Conservation (phyloP, 2,113 vertebrate genomes). For the Lepus europaeus region DNA sequence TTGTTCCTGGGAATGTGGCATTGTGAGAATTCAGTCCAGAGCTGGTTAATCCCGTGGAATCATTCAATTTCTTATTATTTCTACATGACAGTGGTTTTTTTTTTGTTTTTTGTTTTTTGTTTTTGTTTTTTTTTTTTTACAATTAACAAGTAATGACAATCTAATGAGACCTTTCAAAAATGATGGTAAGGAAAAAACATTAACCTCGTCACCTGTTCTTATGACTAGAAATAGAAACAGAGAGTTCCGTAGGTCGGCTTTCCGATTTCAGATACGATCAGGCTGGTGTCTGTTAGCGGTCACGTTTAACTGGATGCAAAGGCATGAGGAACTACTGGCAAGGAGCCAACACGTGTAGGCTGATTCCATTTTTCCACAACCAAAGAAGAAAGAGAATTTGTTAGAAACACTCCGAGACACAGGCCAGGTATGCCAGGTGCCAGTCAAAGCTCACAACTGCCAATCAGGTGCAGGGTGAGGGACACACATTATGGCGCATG, state of each 20-base stretch:
- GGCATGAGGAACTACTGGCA: background rate
- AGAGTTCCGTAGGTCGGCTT: background rate
- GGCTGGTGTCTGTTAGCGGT: background rate
- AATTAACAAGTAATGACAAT: slow-evolving; percentile 25
- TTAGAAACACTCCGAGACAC: background rate
- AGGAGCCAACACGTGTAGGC: background rate
- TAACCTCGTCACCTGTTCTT: background rate
- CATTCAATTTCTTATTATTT: slow-evolving; percentile 5
- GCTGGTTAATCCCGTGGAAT: background rate
- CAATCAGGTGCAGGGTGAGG: background rate
- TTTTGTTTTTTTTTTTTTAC: background rate
- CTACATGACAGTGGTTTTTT: background rate
- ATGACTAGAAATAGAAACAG: background rate
- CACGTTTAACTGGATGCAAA: background rate
- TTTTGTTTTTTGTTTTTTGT: background rate
- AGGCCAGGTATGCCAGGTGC: background rate
- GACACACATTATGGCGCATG: too few species aligned
- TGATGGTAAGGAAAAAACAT: background rate
- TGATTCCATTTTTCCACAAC: background rate
- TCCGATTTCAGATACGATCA: background rate
- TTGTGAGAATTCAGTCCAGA: background rate
- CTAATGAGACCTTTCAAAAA: background rate
- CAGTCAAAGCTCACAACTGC: background rate
- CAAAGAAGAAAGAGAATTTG: background rate
- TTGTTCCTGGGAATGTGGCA: background rate